Evolutionary conservation across 2,888 invertebrate genomes (phyloP), one percentile per base, ranked within the genome.

Genomic region (Anagyrus pseudococci): DNA sequence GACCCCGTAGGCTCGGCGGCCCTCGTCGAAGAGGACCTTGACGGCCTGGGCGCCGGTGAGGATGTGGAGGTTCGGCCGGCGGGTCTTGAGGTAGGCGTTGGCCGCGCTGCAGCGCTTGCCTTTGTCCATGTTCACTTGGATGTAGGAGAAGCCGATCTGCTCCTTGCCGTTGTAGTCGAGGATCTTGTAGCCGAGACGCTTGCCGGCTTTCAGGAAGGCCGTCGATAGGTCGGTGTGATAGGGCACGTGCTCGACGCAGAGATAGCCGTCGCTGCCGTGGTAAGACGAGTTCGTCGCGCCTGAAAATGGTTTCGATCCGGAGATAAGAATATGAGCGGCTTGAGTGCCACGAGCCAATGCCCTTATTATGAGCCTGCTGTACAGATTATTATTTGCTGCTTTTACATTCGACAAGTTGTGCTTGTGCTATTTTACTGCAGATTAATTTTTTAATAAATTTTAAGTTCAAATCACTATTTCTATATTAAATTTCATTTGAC

Each of bases 91-190:
- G 70, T 84, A 89, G 48, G 85, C 84, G 69, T 83, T 84, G 1
- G 84, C 83, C 1, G 85, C 83, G 67, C 85, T 85, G 60, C 82
- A 78, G 63, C 86, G 77, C 7, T 81, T 76, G 0, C 86, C 86
- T 37, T 82, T 80, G 58, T 82, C 81, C 75, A 85, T 78, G 44
- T 83, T 84, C 2, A 82, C 81, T 72, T 86, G 86, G 1, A 86
- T 75, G 59, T 82, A 82, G 0, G 85, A 84, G 33, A 84, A 85
- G 1, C 85, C 85, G 1, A 82, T 76, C 75, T 85, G 85, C 25
- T 80, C 77, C 66, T 81, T 77, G 10, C 83, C 83, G 68, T 85
- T 82, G 67, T 81, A 77, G 62, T 83, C 83, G 10, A 78, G 66
- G 8, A 77, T 66, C 10, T 75, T 69, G 71, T 82, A 82, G 4